These are phyloP conservation scores for Misgurnus mizolepis DNA, from an alignment of 2,113 vertebrate genomes.

Conservation along the genomic window DNA sequence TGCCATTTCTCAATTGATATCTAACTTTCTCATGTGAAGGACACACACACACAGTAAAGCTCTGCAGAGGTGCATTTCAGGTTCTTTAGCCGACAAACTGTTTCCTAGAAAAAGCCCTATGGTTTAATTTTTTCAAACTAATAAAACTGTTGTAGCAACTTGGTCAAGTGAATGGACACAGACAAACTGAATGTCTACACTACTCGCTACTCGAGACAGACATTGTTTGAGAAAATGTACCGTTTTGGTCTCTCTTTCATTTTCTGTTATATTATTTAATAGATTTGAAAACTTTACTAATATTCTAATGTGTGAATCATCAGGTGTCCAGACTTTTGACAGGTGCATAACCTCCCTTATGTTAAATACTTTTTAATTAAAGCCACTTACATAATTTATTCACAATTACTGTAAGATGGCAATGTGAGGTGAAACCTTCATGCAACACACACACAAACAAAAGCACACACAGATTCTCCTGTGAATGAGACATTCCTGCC, in stretches of 20 bases:
- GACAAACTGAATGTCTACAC: neutral
- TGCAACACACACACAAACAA: conserved; percentile 12
- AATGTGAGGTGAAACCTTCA: neutral
- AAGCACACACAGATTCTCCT: conserved; percentile 25
- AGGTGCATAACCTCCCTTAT: no score
- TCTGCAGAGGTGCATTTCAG: neutral
- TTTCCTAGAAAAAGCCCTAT: no score
- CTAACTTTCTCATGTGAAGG: neutral
- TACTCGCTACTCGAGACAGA: neutral
- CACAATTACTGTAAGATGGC: neutral
- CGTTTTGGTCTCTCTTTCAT: no score
- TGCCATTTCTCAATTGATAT: conserved; percentile 31
- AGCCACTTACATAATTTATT: no score
- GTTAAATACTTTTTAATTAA: no score
- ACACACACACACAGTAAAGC: neutral
- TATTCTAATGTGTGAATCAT: no score
- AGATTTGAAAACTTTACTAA: no score
- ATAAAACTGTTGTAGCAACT: neutral
- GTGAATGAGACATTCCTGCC: conserved; percentile 16
- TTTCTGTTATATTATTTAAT: no score
- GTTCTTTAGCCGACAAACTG: no score
- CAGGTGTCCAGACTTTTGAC: no score
- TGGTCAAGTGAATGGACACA: neutral
- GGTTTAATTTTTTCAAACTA: no score
- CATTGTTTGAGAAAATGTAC: no score